phyloP scores from a whole-genome alignment of 2,797 vertebrate species.

The Nasua narica region DNA sequence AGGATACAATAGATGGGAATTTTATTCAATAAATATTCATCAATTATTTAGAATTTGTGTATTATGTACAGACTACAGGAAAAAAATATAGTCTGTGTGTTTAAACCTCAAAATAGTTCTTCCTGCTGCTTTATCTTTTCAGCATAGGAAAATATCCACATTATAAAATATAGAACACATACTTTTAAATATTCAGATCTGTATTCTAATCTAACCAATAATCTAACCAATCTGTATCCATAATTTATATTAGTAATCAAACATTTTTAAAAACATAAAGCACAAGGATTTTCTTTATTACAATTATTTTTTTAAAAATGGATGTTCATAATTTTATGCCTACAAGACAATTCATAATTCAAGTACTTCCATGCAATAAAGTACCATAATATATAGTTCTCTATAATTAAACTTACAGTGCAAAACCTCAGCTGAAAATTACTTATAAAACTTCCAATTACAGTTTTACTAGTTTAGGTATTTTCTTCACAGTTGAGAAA shows the following conservation, averaged over 20 bases:
- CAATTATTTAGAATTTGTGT: not conserved
- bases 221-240: not conserved
- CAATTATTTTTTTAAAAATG: not conserved
- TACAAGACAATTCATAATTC: constrained; percentile 16
- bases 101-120: constrained; percentile 11
- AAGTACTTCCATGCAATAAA: constrained; percentile 27
- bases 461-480: constrained; percentile 64
- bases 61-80: not conserved
- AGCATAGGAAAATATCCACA: not conserved
- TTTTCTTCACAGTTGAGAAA: constrained; percentile 63
- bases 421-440: constrained; percentile 61
- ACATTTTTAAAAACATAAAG: not conserved
- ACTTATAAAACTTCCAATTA: constrained; percentile 58
- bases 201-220: not conserved
- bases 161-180: not conserved
- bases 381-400: constrained; percentile 11
- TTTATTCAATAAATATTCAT: constrained; percentile 26
- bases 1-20: not conserved
- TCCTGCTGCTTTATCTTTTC: not conserved
- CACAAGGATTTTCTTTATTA: not conserved
- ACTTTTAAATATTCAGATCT: constrained; percentile 2
- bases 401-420: constrained; percentile 43
- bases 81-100: not conserved
- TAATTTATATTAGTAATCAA: not conserved
- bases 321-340: not conserved